Evolutionary conservation across 2,888 invertebrate species (phyloP).

Genomic region (Eumerus sabulonum): DNA sequence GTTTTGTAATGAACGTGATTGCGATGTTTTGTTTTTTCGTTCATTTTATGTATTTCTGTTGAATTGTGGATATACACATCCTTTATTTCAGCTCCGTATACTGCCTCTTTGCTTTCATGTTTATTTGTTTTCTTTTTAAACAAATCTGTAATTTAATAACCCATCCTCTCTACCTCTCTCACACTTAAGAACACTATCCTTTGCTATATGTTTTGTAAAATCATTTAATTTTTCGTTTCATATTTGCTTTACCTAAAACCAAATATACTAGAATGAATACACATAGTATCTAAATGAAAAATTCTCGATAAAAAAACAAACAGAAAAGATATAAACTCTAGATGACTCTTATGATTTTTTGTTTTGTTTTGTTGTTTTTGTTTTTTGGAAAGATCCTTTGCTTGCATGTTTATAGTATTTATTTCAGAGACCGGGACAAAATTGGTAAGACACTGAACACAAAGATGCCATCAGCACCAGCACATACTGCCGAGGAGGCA

Average conservation of each 20-base stretch:
- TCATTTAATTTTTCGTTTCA: conserved; percentile 1
- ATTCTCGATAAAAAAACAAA: background rate
- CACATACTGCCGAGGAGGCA: conserved; percentile 87
- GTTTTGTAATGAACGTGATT: conserved; percentile 4
- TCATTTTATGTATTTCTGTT: conserved; percentile 18
- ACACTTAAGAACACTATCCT: conserved; percentile 21
- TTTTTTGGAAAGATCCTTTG: conserved; percentile 73
- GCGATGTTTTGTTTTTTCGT: conserved; percentile 39
- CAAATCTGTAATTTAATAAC: conserved; percentile 3
- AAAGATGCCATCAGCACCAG: conserved; percentile 80
- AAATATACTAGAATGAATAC: background rate
- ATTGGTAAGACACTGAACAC: conserved; percentile 79
- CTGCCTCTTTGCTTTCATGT: background rate
- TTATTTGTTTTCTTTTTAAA: conserved; percentile 2
- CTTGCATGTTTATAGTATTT: conserved; percentile 80
- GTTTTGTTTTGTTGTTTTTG: conserved; percentile 67
- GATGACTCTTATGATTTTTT: conserved; percentile 36
- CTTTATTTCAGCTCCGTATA: background rate
- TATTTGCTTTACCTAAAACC: conserved; percentile 10
- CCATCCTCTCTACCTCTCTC: conserved; percentile 48
- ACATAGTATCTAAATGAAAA: too few species aligned
- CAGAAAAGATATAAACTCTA: conserved; percentile 8
- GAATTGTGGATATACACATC: conserved; percentile 35
- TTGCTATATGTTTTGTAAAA: conserved; percentile 18
- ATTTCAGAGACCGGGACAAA: conserved; percentile 80